Percentiles rank a stretch among this genome's conserved stretches.
These are phyloP conservation scores for Strigamia maritima DNA, from an alignment of 2,888 invertebrate genomes.

Conservation along the genomic window DNA sequence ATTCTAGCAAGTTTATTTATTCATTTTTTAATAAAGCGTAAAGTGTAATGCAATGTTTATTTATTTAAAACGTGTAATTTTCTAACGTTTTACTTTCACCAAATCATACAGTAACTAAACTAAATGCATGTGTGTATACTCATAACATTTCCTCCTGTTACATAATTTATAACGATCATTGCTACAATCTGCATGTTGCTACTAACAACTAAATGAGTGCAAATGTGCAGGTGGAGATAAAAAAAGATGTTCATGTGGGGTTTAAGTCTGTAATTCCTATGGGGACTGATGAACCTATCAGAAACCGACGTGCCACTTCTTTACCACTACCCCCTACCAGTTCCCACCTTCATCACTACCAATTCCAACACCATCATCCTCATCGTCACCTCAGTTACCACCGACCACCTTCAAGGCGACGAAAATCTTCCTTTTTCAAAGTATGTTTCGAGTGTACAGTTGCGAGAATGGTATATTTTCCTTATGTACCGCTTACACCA, in stretches of 20 bases:
- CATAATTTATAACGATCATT: neutral
- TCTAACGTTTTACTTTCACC: neutral
- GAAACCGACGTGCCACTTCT: slow-evolving; percentile 28
- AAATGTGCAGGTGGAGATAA: slow-evolving; percentile 28
- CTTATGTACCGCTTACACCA: neutral
- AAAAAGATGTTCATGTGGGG: slow-evolving; percentile 1
- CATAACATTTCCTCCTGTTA: neutral
- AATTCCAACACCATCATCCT: slow-evolving; percentile 31
- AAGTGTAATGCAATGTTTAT: neutral
- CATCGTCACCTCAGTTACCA: slow-evolving; percentile 31
- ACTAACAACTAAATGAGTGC: slow-evolving; percentile 20
- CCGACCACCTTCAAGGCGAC: slow-evolving; percentile 36
- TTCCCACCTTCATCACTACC: slow-evolving; percentile 33
- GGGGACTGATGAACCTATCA: slow-evolving; percentile 4
- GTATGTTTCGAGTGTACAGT: slow-evolving; percentile 31
- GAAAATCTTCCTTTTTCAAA: slow-evolving; percentile 38
- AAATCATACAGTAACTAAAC: neutral
- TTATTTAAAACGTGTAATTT: neutral
- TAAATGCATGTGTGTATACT: neutral
- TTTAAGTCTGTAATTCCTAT: slow-evolving; percentile 1
- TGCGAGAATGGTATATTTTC: slow-evolving; percentile 1
- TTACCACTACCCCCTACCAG: slow-evolving; percentile 37
- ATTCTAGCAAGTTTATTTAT: neutral
- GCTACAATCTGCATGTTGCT: slow-evolving; percentile 7
- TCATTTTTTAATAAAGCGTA: neutral